Evolutionary conservation across 1,140 invertebrate species (phyloP).

Genomic region (Nephila pilipes): DNA sequence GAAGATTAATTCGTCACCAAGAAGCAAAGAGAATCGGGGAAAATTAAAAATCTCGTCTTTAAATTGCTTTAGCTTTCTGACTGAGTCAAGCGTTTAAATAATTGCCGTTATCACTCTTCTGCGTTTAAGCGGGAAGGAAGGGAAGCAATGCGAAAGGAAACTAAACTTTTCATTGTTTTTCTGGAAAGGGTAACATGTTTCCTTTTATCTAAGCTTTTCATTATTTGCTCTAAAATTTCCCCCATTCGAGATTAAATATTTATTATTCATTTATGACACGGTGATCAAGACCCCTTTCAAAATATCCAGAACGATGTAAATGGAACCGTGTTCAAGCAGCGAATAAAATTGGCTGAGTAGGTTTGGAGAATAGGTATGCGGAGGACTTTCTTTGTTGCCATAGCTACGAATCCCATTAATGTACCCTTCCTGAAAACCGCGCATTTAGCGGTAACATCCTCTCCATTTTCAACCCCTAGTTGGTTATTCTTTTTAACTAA

Average conservation of each 20-base stretch:
- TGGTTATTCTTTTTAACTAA: slow-evolving; percentile 18
- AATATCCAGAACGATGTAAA: not conserved
- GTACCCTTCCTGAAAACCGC: not conserved
- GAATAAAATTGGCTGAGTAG: not conserved
- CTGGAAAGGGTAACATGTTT: not conserved
- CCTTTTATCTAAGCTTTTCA: not conserved
- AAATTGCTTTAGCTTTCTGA: no score
- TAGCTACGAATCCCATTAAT: slow-evolving; percentile 68
- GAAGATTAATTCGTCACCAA: no score
- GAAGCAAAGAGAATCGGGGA: no score
- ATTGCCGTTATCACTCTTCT: no score
- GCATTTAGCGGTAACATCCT: slow-evolving; percentile 10
- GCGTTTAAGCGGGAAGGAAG: no score
- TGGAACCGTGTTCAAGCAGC: not conserved
- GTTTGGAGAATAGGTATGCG: not conserved
- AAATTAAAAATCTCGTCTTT: no score
- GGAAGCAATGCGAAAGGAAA: no score
- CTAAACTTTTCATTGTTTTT: no score
- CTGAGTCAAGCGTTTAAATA: no score
- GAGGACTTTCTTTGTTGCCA: slow-evolving; percentile 41
- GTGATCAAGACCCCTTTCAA: not conserved
- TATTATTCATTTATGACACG: not conserved
- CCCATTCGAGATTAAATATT: not conserved
- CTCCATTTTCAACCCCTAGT: slow-evolving; percentile 28
- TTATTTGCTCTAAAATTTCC: not conserved